Base-by-base conservation (phyloP, 2,888 invertebrate genomes). In the Adineta ricciae region DNA sequence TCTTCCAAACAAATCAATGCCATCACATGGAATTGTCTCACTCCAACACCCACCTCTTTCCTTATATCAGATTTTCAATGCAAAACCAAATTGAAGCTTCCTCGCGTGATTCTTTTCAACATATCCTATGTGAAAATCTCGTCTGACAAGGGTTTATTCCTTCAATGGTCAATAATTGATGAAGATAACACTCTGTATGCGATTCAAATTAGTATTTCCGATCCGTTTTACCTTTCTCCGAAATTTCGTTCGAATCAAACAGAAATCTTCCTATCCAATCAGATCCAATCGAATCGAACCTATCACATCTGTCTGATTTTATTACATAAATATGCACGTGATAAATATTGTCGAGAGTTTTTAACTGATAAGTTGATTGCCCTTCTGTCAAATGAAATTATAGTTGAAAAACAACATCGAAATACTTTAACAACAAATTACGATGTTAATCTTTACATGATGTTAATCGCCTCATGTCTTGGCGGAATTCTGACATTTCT, bases 401-500 rank as follows among this genome's bases (percentile, higher is more conserved):
- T 27, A 56, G 11, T 56, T 56, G 56, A 64, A 64, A 64, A n/a
- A 64, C 19, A 9, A 50, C 14, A 50, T 50, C 50, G 50, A 50
- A 50, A 50, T 50, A 19, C 50, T 9, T 16, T 50, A 19, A 2
- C 11, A 50, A 16, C 19, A 16, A 50, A 50, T 50, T 50, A 50
- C 19, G 50, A 50, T 50, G 19, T 50, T 16, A 64, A 64, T 64
- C 5, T 64, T 9, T 41, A 41, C n/a, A 78, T 78, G 9, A n/a
- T 78, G 41, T n/a, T 78, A 41, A 78, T 78, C n/a, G 78, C 41
- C 4, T 78, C 78, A 78, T 78, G 78, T 78, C 24, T 78, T n/a
- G 78, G 78, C 11, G 78, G 38, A 24, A 41, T 78, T 2, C 2
- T 78, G 14, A 78, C 78, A 78, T 41, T 78, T 78, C 14, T 78